These are phyloP conservation scores for Colistium nudipinnis DNA, from an alignment of 2,113 vertebrate species.

Conservation along the genomic window DNA sequence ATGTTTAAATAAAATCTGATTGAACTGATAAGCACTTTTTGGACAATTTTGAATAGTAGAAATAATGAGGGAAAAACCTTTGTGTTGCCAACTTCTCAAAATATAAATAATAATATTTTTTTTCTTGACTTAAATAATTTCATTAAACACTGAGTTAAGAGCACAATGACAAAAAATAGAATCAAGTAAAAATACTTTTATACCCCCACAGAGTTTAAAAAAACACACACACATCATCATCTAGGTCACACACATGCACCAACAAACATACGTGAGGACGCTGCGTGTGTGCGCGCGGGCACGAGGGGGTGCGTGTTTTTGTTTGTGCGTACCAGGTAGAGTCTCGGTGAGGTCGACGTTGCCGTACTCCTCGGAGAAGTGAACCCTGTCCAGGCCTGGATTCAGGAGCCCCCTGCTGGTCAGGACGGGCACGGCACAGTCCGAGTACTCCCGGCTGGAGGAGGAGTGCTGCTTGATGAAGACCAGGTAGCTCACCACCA, in stretches of 20 bases:
- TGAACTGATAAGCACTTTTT: too few relatives aligned
- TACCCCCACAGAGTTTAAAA: neutral
- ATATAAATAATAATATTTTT: too few relatives aligned
- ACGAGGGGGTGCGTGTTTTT: neutral
- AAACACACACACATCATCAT: neutral
- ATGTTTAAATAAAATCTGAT: too few relatives aligned
- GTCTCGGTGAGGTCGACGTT: slow-evolving; percentile 75
- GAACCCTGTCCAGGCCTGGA: slow-evolving; percentile 68
- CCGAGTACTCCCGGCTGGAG: slow-evolving; percentile 64
- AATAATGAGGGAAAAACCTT: too few relatives aligned
- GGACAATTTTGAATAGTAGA: too few relatives aligned
- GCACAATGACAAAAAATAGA: neutral
- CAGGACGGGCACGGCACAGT: slow-evolving; percentile 73
- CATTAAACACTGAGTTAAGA: too few relatives aligned
- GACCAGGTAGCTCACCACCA: slow-evolving; percentile 82
- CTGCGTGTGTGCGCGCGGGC: neutral
- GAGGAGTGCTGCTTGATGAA: slow-evolving; percentile 82
- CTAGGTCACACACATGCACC: neutral
- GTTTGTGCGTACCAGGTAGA: slow-evolving; percentile 73
- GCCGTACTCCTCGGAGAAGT: slow-evolving; percentile 80
- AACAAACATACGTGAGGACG: too few relatives aligned
- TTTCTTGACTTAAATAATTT: too few relatives aligned
- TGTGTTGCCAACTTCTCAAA: too few relatives aligned
- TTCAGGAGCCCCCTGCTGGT: slow-evolving; percentile 79
- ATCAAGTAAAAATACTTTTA: neutral